A percentile compares a stretch with the other conserved stretches of the same genome.
Evolutionary conservation across 2,113 vertebrate genomes (phyloP).

Genomic region (Poecilia latipinna): DNA sequence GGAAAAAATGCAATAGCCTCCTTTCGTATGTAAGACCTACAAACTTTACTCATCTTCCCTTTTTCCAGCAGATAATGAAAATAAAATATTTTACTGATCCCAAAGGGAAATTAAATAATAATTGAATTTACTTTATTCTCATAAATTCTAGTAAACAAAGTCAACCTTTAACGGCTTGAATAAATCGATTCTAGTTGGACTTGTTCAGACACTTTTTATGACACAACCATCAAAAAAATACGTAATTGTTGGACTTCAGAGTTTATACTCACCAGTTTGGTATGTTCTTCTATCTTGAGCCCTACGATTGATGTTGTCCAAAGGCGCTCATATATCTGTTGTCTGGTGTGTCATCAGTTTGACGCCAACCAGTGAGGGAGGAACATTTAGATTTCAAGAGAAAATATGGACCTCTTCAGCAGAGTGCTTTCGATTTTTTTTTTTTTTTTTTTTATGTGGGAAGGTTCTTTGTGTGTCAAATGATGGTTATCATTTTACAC

Average conservation of each 20-base stretch:
- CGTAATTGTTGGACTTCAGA: not conserved
- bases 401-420: not conserved
- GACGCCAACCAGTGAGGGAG: slow-evolving; percentile 54
- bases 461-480: not conserved
- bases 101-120: too few species aligned
- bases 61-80: not conserved
- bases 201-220: not conserved
- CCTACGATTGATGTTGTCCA: not conserved
- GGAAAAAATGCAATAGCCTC: too few species aligned
- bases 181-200: not conserved
- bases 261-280: slow-evolving; percentile 48
- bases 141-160: not conserved
- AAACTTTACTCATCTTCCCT: not conserved
- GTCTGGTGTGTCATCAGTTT: slow-evolving; percentile 39
- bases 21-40: not conserved
- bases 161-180: not conserved
- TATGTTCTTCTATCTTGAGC: slow-evolving; percentile 1
- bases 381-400: slow-evolving; percentile 45
- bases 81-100: too few species aligned
- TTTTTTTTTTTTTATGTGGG: not conserved
- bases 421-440: not conserved
- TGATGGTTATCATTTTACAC: not conserved
- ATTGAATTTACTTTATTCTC: not conserved
- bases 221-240: not conserved
- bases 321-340: slow-evolving; percentile 62